These are phyloP conservation scores for Avahi laniger DNA, from an alignment of 2,797 vertebrate genomes.

Conservation along the genomic window DNA sequence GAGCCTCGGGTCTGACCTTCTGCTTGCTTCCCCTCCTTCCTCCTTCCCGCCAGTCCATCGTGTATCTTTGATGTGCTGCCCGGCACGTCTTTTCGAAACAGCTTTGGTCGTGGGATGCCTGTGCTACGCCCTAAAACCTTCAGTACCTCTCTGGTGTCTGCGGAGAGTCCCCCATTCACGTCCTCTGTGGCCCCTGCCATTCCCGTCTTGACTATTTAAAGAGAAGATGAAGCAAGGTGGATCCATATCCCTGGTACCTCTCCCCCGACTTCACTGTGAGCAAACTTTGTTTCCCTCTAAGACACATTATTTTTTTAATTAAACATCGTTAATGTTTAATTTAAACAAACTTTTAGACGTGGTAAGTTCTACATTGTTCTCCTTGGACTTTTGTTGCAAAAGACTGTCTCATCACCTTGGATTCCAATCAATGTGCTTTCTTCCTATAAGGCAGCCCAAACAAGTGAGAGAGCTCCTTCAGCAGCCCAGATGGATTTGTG, in stretches of 20 bases:
- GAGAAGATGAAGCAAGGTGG: not conserved
- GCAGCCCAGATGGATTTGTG: not conserved
- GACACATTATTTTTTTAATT: not conserved
- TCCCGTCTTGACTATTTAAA: not conserved
- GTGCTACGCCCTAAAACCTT: not conserved
- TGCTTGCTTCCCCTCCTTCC: not conserved
- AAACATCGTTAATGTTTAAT: not conserved
- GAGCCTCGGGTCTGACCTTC: not conserved
- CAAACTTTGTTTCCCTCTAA: not conserved
- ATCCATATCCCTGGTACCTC: not conserved
- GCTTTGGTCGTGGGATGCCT: not conserved
- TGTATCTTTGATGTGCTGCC: fast-evolving
- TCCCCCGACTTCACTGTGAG: not conserved
- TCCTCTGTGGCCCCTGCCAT: not conserved
- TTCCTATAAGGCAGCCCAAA: not conserved
- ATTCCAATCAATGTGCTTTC: not conserved
- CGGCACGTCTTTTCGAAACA: not conserved
- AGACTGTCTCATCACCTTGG: not conserved
- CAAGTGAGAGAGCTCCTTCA: not conserved
- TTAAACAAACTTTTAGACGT: not conserved
- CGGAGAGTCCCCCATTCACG: not conserved
- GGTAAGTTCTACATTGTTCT: not conserved
- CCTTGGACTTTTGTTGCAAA: not conserved
- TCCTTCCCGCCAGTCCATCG: not conserved
- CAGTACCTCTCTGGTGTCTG: not conserved